Percentiles rank a stretch among this genome's conserved stretches.
phyloP scores from a whole-genome alignment of 2,888 invertebrate genomes.

The Melanotus villosus region DNA sequence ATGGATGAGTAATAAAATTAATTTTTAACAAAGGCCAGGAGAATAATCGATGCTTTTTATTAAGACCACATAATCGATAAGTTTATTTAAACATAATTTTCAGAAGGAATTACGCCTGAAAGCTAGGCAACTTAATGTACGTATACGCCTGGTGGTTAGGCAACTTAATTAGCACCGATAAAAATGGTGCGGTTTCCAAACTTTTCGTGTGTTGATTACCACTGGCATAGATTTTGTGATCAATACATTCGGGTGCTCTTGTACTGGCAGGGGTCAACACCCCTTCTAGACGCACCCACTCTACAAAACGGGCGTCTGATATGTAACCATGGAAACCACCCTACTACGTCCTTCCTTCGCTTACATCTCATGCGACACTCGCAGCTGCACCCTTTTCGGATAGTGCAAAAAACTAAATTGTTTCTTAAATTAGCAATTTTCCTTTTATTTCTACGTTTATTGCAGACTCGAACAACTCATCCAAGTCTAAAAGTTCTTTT shows the following conservation, averaged over 20 bases:
- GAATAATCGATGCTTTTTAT: neutral
- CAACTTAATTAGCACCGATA: neutral
- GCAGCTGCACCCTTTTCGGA: slow-evolving; percentile 25
- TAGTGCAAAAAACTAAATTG: slow-evolving; percentile 14
- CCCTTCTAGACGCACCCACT: slow-evolving; percentile 66
- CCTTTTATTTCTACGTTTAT: too few species aligned
- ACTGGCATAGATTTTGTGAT: slow-evolving; percentile 54
- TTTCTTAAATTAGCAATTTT: slow-evolving; percentile 4
- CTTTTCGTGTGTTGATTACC: slow-evolving; percentile 40
- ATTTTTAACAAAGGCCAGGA: neutral
- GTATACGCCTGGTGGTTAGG: neutral
- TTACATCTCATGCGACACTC: slow-evolving; percentile 28
- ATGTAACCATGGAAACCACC: slow-evolving; percentile 69
- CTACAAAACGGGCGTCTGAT: slow-evolving; percentile 62
- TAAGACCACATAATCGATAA: too few species aligned
- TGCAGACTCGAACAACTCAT: too few species aligned
- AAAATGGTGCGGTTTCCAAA: neutral
- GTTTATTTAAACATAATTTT: too few species aligned
- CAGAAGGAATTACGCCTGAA: neutral
- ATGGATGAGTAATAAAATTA: neutral
- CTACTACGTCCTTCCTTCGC: slow-evolving; percentile 41
- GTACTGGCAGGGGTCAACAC: slow-evolving; percentile 64
- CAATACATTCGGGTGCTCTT: slow-evolving; percentile 50
- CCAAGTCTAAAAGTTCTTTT: too few species aligned
- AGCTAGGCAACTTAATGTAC: neutral